Percentiles rank a stretch among this genome's conserved stretches.
Evolutionary conservation across 1,140 invertebrate species (phyloP).

Genomic region (Pentalonia nigronervosa): DNA sequence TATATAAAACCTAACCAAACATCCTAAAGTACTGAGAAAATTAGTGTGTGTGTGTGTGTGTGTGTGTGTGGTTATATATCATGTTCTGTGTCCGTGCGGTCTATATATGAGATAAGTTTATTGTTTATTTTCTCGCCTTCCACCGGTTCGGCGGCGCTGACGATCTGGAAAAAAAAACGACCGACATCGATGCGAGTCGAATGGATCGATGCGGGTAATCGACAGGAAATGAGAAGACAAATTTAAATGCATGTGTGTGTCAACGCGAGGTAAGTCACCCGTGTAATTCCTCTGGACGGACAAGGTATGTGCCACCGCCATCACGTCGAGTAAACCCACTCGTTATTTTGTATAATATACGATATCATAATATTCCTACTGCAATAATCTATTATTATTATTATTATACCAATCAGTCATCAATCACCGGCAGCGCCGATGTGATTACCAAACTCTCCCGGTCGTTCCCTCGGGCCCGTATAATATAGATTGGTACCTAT

Average conservation of each 20-base stretch:
- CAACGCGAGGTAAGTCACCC: not conserved
- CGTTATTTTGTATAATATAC: not conserved
- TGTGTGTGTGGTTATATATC: not conserved
- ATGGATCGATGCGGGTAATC: not conserved
- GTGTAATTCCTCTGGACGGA: constrained; percentile 36
- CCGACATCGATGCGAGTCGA: not conserved
- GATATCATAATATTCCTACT: not conserved
- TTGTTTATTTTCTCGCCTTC: not conserved
- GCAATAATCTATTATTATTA: not conserved
- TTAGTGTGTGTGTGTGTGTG: not conserved
- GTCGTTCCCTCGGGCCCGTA: not conserved
- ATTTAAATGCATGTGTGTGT: not conserved
- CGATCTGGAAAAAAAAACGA: not conserved
- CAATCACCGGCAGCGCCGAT: not conserved
- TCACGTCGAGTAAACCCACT: not conserved
- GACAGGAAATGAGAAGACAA: constrained; percentile 51
- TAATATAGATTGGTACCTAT: not conserved
- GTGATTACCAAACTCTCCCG: not conserved
- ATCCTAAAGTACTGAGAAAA: not conserved
- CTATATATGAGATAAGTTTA: not conserved
- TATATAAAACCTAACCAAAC: not conserved
- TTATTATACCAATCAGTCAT: constrained; percentile 15
- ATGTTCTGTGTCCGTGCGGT: not conserved
- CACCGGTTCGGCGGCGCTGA: not conserved
- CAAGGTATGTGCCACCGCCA: not conserved